These are phyloP conservation scores for Smithornis capensis DNA, from an alignment of 2,113 vertebrate genomes.

Conservation along the genomic window DNA sequence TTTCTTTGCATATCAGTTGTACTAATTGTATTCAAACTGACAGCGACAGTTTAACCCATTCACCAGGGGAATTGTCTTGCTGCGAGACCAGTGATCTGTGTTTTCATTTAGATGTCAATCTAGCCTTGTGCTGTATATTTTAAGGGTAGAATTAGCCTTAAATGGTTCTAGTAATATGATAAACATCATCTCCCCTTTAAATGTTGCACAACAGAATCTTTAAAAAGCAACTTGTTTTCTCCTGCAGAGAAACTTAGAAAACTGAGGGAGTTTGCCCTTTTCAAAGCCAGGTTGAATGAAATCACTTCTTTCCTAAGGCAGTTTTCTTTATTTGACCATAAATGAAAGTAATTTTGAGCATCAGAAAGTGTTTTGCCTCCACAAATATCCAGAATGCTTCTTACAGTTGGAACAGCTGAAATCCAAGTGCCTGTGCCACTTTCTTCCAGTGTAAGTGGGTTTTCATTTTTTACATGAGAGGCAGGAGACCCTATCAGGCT, in stretches of 20 bases:
- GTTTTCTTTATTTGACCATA: slow-evolving; percentile 19
- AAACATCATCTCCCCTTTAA: neutral
- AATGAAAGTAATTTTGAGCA: slow-evolving; percentile 39
- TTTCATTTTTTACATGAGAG: neutral
- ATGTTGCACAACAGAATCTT: neutral
- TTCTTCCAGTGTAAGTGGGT: neutral
- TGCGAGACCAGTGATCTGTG: slow-evolving; percentile 56
- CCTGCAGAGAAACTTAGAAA: neutral
- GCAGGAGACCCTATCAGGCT: neutral
- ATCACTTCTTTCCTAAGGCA: slow-evolving; percentile 6
- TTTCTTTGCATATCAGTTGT: slow-evolving; percentile 73
- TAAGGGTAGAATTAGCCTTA: slow-evolving; percentile 52
- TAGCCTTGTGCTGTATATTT: slow-evolving; percentile 30
- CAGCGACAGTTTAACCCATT: slow-evolving; percentile 77
- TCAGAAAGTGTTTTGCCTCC: slow-evolving; percentile 13
- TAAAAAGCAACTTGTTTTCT: neutral
- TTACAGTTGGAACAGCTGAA: neutral
- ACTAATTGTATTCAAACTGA: slow-evolving; percentile 78
- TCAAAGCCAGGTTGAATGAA: slow-evolving; percentile 37
- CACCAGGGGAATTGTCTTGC: slow-evolving; percentile 59
- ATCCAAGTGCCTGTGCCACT: neutral
- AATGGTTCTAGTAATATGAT: neutral
- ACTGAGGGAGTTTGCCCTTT: neutral
- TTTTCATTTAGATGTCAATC: slow-evolving; percentile 71
- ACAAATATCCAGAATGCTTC: neutral